Evolutionary conservation across 2,888 invertebrate species (phyloP).

Genomic region (Oscheius sp.): DNA sequence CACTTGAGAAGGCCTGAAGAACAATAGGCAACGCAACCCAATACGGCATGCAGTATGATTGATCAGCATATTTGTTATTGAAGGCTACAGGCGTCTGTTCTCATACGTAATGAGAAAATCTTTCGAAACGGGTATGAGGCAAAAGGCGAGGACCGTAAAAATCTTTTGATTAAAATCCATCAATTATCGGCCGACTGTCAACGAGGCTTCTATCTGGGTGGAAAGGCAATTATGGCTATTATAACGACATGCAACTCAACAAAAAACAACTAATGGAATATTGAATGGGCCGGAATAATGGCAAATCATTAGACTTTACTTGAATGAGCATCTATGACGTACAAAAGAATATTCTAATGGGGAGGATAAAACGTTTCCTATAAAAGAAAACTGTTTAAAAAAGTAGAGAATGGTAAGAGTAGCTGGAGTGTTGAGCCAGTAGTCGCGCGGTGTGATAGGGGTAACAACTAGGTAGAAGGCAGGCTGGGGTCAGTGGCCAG

Average conservation of each 20-base stretch:
- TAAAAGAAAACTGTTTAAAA: background rate
- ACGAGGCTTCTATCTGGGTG: background rate
- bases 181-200: background rate
- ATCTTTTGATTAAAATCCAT: constrained; percentile 7
- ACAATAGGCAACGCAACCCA: constrained; percentile 29
- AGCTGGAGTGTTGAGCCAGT: background rate
- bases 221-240: constrained; percentile 3
- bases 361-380: background rate
- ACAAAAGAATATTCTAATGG: background rate
- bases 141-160: background rate
- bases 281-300: constrained; percentile 6
- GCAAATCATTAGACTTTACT: background rate
- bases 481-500: constrained; percentile 35
- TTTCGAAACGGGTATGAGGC: background rate
- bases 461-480: constrained; percentile 32
- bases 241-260: background rate
- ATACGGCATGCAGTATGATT: constrained; percentile 36
- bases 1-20: constrained; percentile 17
- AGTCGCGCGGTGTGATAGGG: constrained; percentile 34
- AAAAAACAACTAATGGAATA: constrained; percentile 4
- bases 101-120: constrained; percentile 18
- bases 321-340: too few species aligned
- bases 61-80: constrained; percentile 37
- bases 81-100: constrained; percentile 13
- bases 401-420: background rate